phyloP scores from a whole-genome alignment of 2,888 invertebrate genomes.

The Cataglyphis livida region DNA sequence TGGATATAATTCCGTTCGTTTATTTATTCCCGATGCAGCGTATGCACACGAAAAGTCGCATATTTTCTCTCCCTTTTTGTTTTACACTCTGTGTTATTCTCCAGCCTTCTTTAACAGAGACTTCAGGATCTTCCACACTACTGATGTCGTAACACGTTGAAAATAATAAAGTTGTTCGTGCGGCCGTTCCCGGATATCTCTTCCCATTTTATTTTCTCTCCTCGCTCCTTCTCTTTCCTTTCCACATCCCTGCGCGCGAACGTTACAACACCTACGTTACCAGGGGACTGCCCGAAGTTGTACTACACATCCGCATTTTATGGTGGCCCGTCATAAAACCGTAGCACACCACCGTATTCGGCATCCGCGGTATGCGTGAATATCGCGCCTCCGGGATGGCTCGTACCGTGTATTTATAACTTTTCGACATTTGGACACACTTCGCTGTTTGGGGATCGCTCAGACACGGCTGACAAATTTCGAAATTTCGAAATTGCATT shows the following conservation, averaged over 20 bases:
- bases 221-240: constrained; percentile 1
- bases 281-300: constrained; percentile 63
- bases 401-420: constrained; percentile 68
- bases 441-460: constrained; percentile 7
- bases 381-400: constrained; percentile 74
- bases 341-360: constrained; percentile 76
- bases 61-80: background rate
- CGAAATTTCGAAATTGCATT: constrained; percentile 29
- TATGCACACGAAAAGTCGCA: background rate
- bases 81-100: constrained; percentile 1
- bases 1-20: background rate
- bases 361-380: constrained; percentile 79
- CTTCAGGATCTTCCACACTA: constrained; percentile 27
- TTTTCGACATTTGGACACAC: constrained; percentile 42
- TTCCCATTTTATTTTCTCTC: constrained; percentile 16
- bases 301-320: constrained; percentile 74
- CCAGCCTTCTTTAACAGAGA: constrained; percentile 7
- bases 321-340: constrained; percentile 79
- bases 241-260: constrained; percentile 47
- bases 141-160: constrained; percentile 62
- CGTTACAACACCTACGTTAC: constrained; percentile 65
- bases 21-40: background rate
- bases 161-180: constrained; percentile 76
- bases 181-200: constrained; percentile 44
- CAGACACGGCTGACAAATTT: constrained; percentile 49